A percentile compares a stretch with the other conserved stretches of the same genome.
Conservation (phyloP, 2,888 invertebrate genomes). For the Zygothrica quintamaculata region DNA sequence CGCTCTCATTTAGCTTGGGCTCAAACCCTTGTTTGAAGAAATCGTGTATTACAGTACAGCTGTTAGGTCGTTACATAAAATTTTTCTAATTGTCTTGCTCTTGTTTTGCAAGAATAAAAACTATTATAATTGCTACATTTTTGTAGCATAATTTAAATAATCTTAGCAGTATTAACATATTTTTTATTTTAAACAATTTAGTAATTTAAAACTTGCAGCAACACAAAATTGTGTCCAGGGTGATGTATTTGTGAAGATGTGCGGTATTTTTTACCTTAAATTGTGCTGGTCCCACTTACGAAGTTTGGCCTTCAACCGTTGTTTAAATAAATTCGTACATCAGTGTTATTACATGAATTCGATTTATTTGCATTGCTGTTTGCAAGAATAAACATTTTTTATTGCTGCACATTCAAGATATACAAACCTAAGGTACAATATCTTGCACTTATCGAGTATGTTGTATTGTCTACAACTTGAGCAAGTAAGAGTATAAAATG, state of each 20-base stretch:
- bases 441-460: constrained; percentile 48
- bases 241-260: too few species aligned
- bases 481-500: constrained; percentile 39
- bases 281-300: constrained; percentile 32
- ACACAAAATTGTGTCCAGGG: background rate
- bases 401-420: constrained; percentile 35
- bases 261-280: constrained; percentile 4
- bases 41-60: background rate
- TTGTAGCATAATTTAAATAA: too few species aligned
- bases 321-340: constrained; percentile 35
- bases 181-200: too few species aligned
- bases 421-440: constrained; percentile 29
- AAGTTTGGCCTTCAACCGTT: constrained; percentile 44
- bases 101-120: constrained; percentile 24
- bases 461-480: constrained; percentile 8
- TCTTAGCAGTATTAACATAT: too few species aligned
- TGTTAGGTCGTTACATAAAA: constrained; percentile 5
- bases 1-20: constrained; percentile 8
- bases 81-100: constrained; percentile 34
- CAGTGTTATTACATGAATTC: constrained; percentile 16
- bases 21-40: too few species aligned
- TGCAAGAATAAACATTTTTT: constrained; percentile 60
- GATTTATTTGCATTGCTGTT: constrained; percentile 51
- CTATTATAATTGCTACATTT: background rate
- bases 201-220: too few species aligned